A percentile compares a stretch with the other conserved stretches of the same genome.
These are phyloP conservation scores for Rhinophrynus dorsalis DNA, from an alignment of 2,797 vertebrate species.

Conservation along the genomic window DNA sequence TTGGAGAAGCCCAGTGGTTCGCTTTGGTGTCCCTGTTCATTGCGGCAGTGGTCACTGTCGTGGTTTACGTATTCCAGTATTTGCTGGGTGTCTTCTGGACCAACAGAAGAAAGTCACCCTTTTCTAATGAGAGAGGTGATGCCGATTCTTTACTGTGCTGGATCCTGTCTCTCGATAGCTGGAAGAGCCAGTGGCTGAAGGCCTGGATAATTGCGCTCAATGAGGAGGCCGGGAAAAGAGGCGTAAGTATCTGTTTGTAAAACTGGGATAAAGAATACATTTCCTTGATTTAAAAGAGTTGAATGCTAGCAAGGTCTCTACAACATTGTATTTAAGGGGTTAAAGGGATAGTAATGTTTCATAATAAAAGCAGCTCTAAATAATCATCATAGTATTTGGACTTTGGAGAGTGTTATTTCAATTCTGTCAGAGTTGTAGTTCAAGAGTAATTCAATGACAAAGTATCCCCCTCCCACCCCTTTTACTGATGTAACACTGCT, in stretches of 20 bases:
- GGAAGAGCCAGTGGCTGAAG: conserved; percentile 82
- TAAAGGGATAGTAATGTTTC: no score
- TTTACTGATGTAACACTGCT: no score
- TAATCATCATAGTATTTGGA: no score
- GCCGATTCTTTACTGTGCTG: conserved; percentile 79
- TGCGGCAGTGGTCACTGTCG: conserved; percentile 80
- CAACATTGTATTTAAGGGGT: no score
- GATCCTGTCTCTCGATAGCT: conserved; percentile 84
- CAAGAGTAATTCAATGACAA: no score
- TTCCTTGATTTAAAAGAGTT: no score
- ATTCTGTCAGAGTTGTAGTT: no score
- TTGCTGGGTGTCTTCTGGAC: conserved; percentile 57
- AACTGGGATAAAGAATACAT: no score
- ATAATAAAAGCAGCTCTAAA: no score
- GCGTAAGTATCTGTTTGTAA: conserved; percentile 79
- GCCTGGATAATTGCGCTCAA: conserved; percentile 85
- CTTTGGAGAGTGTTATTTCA: no score
- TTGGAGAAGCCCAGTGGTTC: conserved; percentile 79
- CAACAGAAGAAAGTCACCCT: neutral
- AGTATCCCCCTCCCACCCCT: no score
- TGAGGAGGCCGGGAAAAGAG: conserved; percentile 66
- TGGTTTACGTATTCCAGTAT: conserved; percentile 84
- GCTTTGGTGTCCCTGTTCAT: conserved; percentile 83
- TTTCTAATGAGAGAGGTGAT: conserved; percentile 61
- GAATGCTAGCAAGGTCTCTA: no score